phyloP scores from a whole-genome alignment of 2,797 vertebrate genomes.

The Eulemur albifrons region DNA sequence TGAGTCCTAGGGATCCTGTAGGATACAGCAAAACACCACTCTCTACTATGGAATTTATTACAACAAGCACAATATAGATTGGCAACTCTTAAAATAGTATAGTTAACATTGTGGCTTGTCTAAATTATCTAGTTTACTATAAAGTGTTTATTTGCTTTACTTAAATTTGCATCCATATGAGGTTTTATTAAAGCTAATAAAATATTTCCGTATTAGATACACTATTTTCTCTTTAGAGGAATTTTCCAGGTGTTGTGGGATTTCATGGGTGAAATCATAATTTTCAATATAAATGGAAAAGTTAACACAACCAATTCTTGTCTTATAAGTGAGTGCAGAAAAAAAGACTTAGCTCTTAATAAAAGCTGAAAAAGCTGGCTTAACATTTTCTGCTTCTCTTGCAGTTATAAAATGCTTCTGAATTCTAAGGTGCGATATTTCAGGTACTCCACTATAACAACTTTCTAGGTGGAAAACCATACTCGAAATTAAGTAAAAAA shows the following conservation, averaged over 20 bases:
- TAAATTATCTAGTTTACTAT: background rate
- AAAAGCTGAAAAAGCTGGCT: constrained; percentile 14
- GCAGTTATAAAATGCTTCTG: background rate
- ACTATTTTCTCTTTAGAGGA: background rate
- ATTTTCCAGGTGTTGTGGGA: constrained; percentile 21
- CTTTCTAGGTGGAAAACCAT: background rate
- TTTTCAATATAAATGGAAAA: constrained; percentile 51
- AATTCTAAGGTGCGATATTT: constrained; percentile 32
- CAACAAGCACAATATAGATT: background rate
- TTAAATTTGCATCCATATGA: constrained; percentile 11
- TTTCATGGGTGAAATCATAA: constrained; percentile 26
- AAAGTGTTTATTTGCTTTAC: constrained; percentile 4
- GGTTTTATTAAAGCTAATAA: background rate
- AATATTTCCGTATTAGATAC: constrained; percentile 18
- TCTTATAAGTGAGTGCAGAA: constrained; percentile 18
- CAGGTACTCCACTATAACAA: background rate
- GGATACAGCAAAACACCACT: background rate
- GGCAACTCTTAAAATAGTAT: background rate
- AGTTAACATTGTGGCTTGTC: background rate
- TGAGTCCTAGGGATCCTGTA: background rate
- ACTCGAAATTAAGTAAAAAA: background rate
- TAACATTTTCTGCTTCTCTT: constrained; percentile 7
- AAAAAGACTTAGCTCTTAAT: background rate
- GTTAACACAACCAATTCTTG: background rate
- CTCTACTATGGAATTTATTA: background rate